phyloP scores from a whole-genome alignment of 2,113 vertebrate species.

The Barnardius zonarius region DNA sequence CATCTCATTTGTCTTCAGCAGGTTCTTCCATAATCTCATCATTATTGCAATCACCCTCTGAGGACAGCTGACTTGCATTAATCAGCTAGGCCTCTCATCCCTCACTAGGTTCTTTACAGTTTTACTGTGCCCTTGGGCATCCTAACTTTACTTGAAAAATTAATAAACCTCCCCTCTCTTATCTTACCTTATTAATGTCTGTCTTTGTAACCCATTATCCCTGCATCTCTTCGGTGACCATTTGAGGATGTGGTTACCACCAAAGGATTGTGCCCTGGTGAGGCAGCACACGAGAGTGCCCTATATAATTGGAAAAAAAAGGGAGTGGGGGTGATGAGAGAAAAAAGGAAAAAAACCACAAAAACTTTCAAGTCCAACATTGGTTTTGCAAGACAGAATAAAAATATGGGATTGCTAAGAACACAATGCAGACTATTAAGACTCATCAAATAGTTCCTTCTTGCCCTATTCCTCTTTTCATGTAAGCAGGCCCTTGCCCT shows the following conservation, averaged over 20 bases:
- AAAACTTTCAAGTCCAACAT: constrained; percentile 32
- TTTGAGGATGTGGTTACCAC: constrained; percentile 72
- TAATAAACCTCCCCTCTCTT: constrained; percentile 85
- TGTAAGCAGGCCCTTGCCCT: neutral
- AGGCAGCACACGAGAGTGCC: constrained; percentile 51
- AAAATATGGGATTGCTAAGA: constrained; percentile 48
- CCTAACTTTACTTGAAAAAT: constrained; percentile 84
- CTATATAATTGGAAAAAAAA: constrained; percentile 35
- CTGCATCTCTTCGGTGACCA: constrained; percentile 76
- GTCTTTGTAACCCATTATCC: constrained; percentile 83
- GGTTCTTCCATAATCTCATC: constrained; percentile 82
- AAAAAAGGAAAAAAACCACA: neutral
- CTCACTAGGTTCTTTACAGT: constrained; percentile 81
- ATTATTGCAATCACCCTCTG: constrained; percentile 80
- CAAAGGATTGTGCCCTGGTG: constrained; percentile 64
- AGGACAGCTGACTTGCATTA: constrained; percentile 82
- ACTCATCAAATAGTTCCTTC: constrained; percentile 50
- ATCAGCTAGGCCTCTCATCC: constrained; percentile 80
- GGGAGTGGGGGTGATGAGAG: neutral
- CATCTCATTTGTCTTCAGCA: constrained; percentile 82
- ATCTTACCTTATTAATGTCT: constrained; percentile 84
- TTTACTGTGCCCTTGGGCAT: constrained; percentile 82
- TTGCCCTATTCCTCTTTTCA: neutral
- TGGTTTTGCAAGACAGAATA: constrained; percentile 51
- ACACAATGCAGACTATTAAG: constrained; percentile 41